phyloP scores from a whole-genome alignment of 1,140 invertebrate species.

The Saxidomus purpurata region DNA sequence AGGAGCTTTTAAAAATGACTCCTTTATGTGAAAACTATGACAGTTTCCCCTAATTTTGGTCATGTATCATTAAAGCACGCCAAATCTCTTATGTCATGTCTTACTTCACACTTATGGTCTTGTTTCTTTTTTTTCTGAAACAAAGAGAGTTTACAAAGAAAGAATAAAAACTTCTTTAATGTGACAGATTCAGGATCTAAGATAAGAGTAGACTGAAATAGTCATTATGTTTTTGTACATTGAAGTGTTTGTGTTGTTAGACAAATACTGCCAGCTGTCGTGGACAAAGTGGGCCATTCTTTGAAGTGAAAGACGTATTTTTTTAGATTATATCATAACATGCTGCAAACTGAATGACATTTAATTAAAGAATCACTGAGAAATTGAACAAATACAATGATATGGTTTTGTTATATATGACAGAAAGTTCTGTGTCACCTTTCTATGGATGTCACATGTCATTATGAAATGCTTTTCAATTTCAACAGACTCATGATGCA shows the following conservation, averaged over 20 bases:
- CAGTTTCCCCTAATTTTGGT: background rate
- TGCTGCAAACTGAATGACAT: too few species aligned
- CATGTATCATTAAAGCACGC: background rate
- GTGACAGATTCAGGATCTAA: background rate
- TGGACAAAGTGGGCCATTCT: background rate
- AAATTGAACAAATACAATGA: too few species aligned
- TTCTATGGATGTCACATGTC: too few species aligned
- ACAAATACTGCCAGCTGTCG: background rate
- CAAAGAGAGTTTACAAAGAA: slow-evolving; percentile 2
- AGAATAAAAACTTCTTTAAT: background rate
- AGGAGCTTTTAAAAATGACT: background rate
- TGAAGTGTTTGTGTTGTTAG: too few species aligned
- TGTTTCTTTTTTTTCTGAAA: background rate
- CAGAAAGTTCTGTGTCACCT: too few species aligned
- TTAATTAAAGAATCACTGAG: too few species aligned
- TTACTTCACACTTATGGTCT: too few species aligned
- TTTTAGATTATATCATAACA: too few species aligned
- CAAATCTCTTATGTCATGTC: too few species aligned
- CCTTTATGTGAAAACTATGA: background rate
- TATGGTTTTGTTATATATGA: too few species aligned
- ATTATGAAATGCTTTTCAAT: too few species aligned
- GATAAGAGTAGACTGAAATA: background rate
- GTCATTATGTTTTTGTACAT: background rate
- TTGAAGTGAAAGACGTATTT: background rate
- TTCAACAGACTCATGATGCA: too few species aligned